phyloP scores from a whole-genome alignment of 2,113 vertebrate genomes.

The Mormyrus iriodes region DNA sequence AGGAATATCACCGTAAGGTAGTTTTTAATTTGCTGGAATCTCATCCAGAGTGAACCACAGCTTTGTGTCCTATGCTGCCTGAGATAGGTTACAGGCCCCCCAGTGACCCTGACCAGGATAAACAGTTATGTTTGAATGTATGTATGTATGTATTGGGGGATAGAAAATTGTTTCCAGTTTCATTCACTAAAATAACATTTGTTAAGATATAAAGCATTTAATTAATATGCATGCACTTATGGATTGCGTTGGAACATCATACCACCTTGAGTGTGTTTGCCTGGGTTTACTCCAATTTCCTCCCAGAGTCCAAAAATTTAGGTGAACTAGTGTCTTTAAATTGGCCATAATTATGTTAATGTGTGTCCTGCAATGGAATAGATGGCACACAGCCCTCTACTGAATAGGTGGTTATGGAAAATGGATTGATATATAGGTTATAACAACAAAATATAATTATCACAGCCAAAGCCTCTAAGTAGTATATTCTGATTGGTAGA shows the following conservation, averaged over 20 bases:
- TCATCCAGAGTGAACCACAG: not conserved
- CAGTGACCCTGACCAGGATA: not conserved
- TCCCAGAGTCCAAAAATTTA: not conserved
- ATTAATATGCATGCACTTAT: not conserved
- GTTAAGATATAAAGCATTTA: not conserved
- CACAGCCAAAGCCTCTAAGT: not conserved
- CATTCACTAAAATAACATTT: not conserved
- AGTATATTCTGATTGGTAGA: not conserved
- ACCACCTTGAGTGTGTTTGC: not conserved
- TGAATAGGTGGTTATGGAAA: not conserved
- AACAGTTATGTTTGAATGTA: not conserved
- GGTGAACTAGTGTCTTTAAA: not conserved
- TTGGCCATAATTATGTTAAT: not conserved
- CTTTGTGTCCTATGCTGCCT: not conserved
- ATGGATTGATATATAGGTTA: not conserved
- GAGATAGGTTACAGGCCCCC: not conserved
- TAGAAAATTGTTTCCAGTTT: not conserved
- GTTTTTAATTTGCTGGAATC: not conserved
- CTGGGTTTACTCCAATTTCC: not conserved
- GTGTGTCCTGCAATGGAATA: not conserved
- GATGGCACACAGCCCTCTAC: not conserved
- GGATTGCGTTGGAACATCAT: not conserved
- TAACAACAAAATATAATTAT: not conserved
- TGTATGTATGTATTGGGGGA: not conserved
- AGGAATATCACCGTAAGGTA: not conserved